Evolutionary conservation across 2,888 invertebrate species (phyloP).

Genomic region (Sphaeridia pumilis): DNA sequence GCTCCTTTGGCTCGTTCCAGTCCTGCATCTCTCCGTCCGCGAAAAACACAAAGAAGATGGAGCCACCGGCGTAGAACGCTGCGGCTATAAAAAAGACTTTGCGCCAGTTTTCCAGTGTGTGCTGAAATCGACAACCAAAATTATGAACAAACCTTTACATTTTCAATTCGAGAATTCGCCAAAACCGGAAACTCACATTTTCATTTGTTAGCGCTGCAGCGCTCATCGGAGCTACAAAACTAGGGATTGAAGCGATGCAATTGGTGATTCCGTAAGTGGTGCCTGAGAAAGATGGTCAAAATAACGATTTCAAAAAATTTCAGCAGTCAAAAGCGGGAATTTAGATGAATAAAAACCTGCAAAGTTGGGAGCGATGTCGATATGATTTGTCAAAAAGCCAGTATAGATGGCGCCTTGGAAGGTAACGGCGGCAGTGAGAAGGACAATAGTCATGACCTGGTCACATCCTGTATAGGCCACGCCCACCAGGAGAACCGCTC

Average conservation of each 20-base stretch:
- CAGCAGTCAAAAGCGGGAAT: neutral
- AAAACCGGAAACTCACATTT: conserved; percentile 10
- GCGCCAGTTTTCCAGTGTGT: conserved; percentile 16
- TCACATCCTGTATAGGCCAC: conserved; percentile 13
- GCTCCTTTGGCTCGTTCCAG: too few relatives aligned
- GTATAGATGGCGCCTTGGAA: conserved; percentile 15
- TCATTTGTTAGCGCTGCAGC: conserved; percentile 8
- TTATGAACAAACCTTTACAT: neutral
- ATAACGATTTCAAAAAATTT: neutral
- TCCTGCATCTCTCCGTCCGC: conserved; percentile 11
- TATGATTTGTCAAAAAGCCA: conserved; percentile 14
- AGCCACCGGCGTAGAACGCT: conserved; percentile 14
- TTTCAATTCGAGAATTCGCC: neutral
- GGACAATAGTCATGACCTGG: conserved; percentile 5
- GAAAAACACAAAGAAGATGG: conserved; percentile 10
- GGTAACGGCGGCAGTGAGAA: conserved; percentile 13
- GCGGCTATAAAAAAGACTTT: conserved; percentile 16
- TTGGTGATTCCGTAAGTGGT: conserved; percentile 12
- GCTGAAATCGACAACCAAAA: conserved; percentile 4
- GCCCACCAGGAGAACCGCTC: conserved; percentile 3
- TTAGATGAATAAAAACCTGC: conserved; percentile 8
- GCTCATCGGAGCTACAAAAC: conserved; percentile 15
- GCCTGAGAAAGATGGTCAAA: neutral
- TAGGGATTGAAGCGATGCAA: conserved; percentile 10
- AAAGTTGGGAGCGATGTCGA: conserved; percentile 19